Percentiles rank a stretch among this genome's conserved stretches.
phyloP scores from a whole-genome alignment of 1,140 invertebrate genomes.

The Cherax quadricarinatus region DNA sequence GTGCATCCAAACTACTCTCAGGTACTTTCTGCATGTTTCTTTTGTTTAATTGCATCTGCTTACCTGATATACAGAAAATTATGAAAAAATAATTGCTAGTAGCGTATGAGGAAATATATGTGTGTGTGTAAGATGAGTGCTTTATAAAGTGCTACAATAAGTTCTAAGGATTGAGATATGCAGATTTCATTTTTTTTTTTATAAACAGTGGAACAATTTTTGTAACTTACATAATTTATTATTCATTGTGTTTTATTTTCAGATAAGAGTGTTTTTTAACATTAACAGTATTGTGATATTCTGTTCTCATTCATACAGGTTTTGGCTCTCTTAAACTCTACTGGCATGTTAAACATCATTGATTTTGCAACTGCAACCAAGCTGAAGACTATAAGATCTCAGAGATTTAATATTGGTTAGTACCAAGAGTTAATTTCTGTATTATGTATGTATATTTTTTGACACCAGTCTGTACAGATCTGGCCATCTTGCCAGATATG shows the following conservation, averaged over 20 bases:
- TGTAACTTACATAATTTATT: too few species aligned
- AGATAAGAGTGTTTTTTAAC: too few species aligned
- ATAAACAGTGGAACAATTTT: too few species aligned
- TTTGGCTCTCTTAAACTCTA: conserved; percentile 31
- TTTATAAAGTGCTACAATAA: not conserved
- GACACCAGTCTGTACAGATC: too few species aligned
- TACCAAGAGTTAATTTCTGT: not conserved
- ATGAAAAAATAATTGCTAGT: too few species aligned
- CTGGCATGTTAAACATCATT: conserved; percentile 50
- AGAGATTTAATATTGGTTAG: conserved; percentile 56
- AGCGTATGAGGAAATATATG: too few species aligned
- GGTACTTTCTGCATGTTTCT: not conserved
- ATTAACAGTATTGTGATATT: too few species aligned
- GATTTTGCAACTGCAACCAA: conserved; percentile 50
- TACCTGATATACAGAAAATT: too few species aligned
- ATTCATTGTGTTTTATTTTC: too few species aligned
- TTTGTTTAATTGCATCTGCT: not conserved
- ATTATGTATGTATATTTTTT: not conserved
- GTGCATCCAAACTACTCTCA: conserved; percentile 38
- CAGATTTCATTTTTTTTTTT: too few species aligned
- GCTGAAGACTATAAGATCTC: conserved; percentile 52
- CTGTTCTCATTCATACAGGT: conserved; percentile 8
- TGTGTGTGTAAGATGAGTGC: not conserved
- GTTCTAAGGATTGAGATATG: too few species aligned
- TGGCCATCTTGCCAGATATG: too few species aligned